Conservation (phyloP, 2,888 invertebrate species). For the Thysanoteuthis rhombus region DNA sequence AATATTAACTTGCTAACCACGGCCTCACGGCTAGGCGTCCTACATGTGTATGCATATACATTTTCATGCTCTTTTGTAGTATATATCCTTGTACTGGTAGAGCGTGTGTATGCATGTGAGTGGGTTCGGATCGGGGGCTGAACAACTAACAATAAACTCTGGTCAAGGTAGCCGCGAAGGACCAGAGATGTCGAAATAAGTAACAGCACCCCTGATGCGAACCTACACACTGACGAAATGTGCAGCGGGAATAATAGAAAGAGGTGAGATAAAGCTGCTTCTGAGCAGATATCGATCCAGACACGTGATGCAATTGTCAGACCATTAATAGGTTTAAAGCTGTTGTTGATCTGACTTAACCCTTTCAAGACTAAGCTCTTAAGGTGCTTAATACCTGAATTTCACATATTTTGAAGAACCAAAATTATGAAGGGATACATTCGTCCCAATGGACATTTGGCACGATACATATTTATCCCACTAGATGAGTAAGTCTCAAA, state of each 20-base stretch:
- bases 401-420: too few relatives aligned
- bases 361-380: too few relatives aligned
- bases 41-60: too few relatives aligned
- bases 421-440: too few relatives aligned
- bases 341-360: too few relatives aligned
- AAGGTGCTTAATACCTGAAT: too few relatives aligned
- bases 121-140: neutral
- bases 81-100: neutral
- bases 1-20: too few relatives aligned
- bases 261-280: neutral
- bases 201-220: neutral
- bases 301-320: slow-evolving; percentile 16
- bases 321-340: slow-evolving; percentile 26
- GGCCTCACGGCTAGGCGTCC: too few relatives aligned
- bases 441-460: too few relatives aligned
- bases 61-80: too few relatives aligned
- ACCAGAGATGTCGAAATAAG: neutral
- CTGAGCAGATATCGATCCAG: slow-evolving; percentile 14
- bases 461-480: too few relatives aligned
- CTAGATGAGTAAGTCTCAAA: too few relatives aligned
- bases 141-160: neutral
- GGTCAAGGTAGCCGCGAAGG: neutral
- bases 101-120: neutral
- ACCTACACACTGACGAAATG: neutral
- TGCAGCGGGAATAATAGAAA: neutral